Evolutionary conservation across 1,140 invertebrate genomes (phyloP).

Genomic region (Gyrodactylus bullatarudis): DNA sequence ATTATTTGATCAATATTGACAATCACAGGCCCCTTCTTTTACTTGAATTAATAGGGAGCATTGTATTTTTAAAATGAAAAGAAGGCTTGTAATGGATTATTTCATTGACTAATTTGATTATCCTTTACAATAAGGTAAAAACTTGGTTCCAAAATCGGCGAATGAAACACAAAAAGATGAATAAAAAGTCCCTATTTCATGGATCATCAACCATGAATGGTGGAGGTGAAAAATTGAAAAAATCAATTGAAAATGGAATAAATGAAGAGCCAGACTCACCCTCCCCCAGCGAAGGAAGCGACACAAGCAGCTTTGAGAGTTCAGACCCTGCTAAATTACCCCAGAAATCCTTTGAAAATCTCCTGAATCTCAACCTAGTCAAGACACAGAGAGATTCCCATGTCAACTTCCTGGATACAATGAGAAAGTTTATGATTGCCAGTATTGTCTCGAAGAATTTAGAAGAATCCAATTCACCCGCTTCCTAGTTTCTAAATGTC

Average conservation of each 20-base stretch:
- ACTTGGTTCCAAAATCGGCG: conserved; percentile 86
- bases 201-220: neutral
- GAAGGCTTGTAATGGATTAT: neutral
- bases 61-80: neutral
- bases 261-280: neutral
- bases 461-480: neutral
- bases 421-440: neutral
- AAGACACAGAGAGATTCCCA: neutral
- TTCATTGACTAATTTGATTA: neutral
- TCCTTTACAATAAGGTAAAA: conserved; percentile 31
- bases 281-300: neutral
- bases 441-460: neutral
- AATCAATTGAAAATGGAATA: neutral
- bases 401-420: neutral
- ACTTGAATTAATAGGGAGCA: neutral
- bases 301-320: neutral
- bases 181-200: neutral
- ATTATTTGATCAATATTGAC: neutral
- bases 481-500: neutral
- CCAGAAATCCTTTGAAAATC: neutral
- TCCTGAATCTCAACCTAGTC: neutral
- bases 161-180: conserved; percentile 85
- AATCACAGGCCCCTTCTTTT: neutral
- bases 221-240: neutral
- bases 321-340: neutral